phyloP scores from a whole-genome alignment of 2,888 invertebrate genomes.

The Aporophyla lueneburgensis region DNA sequence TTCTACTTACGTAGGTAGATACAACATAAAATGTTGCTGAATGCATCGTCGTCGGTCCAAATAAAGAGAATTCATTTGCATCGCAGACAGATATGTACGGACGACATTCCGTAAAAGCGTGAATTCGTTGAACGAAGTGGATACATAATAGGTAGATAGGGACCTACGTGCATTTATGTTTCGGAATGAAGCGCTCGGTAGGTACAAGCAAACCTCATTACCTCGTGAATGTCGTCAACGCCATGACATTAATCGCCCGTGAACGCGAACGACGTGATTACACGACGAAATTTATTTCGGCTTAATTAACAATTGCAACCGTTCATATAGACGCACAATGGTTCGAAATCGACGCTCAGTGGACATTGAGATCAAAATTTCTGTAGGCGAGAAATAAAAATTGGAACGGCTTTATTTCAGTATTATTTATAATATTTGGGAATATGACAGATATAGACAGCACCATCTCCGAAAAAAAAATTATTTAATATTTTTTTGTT shows the following conservation, averaged over 20 bases:
- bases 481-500: no score
- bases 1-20: not conserved
- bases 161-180: slow-evolving; percentile 25
- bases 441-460: no score
- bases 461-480: no score
- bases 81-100: slow-evolving; percentile 32
- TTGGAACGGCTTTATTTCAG: no score
- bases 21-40: slow-evolving; percentile 28
- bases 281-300: slow-evolving; percentile 52
- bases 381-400: no score
- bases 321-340: slow-evolving; percentile 23
- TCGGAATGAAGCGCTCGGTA: slow-evolving; percentile 48
- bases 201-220: slow-evolving; percentile 58
- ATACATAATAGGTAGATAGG: slow-evolving; percentile 3
- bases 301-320: slow-evolving; percentile 57
- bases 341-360: no score
- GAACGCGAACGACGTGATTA: slow-evolving; percentile 58
- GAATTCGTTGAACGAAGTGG: slow-evolving; percentile 30
- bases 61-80: slow-evolving; percentile 52
- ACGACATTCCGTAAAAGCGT: slow-evolving; percentile 27
- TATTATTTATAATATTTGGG: no score
- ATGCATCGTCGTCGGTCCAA: slow-evolving; percentile 38
- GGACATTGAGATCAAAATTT: no score
- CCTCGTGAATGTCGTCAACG: slow-evolving; percentile 43
- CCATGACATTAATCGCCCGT: slow-evolving; percentile 56